Percentiles rank a stretch among this genome's conserved stretches.
phyloP scores from a whole-genome alignment of 2,113 vertebrate genomes.

The Pogonocichla stellata region DNA sequence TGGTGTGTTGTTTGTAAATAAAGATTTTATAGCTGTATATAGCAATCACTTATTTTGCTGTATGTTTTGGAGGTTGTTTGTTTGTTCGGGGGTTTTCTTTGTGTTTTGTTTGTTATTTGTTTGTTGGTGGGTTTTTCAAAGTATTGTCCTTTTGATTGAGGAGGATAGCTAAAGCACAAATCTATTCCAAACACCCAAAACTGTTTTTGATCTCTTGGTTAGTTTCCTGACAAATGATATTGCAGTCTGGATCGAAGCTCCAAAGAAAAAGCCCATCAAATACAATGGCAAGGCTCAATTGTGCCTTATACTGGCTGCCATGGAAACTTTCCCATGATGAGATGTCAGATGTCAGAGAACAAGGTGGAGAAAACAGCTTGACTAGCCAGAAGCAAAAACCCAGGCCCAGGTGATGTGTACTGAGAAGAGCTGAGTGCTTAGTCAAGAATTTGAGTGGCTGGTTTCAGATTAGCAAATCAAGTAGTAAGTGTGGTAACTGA shows the following conservation, averaged over 20 bases:
- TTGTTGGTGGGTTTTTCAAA: rapidly evolving
- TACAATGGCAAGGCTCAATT: neutral
- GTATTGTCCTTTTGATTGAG: neutral
- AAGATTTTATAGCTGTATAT: neutral
- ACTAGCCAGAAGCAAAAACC: neutral
- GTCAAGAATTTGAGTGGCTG: neutral
- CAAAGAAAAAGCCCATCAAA: neutral
- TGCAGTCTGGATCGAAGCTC: neutral
- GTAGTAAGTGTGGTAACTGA: neutral
- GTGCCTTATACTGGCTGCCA: neutral
- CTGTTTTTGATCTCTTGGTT: neutral
- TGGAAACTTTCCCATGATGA: neutral
- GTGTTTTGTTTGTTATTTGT: neutral
- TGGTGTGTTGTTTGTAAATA: neutral
- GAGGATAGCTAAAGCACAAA: neutral
- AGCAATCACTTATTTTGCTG: neutral
- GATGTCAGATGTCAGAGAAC: neutral
- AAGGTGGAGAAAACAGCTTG: neutral
- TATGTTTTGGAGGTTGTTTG: neutral
- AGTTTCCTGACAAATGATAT: neutral
- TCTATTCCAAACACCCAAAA: neutral
- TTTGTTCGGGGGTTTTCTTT: neutral
- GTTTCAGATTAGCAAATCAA: neutral
- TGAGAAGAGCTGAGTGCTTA: neutral
- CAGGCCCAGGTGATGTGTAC: neutral